Evolutionary conservation across 2,113 vertebrate species (phyloP).

Genomic region (Fregetta grallaria): DNA sequence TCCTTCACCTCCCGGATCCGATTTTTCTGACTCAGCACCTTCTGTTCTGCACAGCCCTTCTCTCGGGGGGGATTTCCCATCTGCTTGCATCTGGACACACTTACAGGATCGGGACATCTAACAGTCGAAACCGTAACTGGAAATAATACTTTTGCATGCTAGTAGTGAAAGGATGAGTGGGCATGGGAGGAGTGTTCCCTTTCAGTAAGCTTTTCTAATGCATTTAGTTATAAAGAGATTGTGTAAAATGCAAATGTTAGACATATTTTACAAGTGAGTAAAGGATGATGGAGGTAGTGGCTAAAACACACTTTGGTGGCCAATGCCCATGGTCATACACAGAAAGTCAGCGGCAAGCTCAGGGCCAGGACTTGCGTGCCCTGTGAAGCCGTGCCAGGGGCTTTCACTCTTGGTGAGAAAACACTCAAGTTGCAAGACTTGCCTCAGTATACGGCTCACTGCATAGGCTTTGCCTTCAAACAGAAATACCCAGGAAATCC

Average conservation of each 20-base stretch:
- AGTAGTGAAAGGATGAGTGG: not conserved
- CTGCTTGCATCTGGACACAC: not conserved
- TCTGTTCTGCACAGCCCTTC: not conserved
- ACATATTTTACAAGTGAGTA: not conserved
- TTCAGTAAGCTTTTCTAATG: not conserved
- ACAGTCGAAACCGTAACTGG: not conserved
- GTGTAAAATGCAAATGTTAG: not conserved
- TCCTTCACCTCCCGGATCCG: not conserved
- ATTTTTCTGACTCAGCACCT: not conserved
- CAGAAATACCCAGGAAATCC: not conserved
- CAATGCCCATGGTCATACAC: not conserved
- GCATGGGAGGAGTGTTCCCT: not conserved
- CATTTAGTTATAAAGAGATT: not conserved
- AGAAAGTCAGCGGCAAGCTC: not conserved
- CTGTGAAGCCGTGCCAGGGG: not conserved
- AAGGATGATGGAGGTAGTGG: not conserved
- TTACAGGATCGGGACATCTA: not conserved
- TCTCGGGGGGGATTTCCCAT: not conserved
- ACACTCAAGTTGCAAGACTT: not conserved
- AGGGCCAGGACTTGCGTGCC: rapidly evolving
- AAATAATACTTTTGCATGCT: not conserved
- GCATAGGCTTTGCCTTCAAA: not conserved
- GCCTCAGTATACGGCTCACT: not conserved
- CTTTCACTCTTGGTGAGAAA: not conserved
- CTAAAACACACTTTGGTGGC: not conserved